Percentiles rank a stretch among this genome's conserved stretches.
phyloP scores from a whole-genome alignment of 2,113 vertebrate species.

The Saccopteryx bilineata region DNA sequence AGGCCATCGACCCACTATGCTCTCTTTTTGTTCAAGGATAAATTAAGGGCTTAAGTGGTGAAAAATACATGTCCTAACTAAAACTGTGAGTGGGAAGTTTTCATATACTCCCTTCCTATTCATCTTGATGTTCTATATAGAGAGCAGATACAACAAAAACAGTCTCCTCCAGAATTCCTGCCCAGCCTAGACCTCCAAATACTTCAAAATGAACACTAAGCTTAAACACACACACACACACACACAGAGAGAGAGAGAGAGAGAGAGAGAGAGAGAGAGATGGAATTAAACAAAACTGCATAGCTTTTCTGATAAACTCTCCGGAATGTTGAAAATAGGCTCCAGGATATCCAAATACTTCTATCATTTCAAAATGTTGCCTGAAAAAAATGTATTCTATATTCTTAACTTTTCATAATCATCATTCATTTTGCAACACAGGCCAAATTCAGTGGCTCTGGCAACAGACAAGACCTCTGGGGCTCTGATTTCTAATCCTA shows the following conservation, averaged over 20 bases:
- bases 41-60: background rate
- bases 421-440: conserved; percentile 65
- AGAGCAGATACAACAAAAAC: background rate
- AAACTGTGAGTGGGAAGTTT: background rate
- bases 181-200: background rate
- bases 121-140: background rate
- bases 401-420: conserved; percentile 64
- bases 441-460: conserved; percentile 53
- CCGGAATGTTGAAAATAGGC: conserved; percentile 27
- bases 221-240: background rate
- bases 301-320: conserved; percentile 55
- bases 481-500: conserved; percentile 60
- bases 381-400: conserved; percentile 37
- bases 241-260: too few species aligned
- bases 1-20: background rate
- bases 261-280: too few species aligned
- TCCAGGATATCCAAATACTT: conserved; percentile 14
- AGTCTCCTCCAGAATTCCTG: background rate
- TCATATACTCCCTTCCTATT: background rate
- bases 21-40: conserved; percentile 19
- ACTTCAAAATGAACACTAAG: conserved; percentile 40
- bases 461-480: conserved; percentile 51
- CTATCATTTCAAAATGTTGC: conserved; percentile 65
- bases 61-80: background rate
- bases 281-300: conserved; percentile 47